phyloP scores from a whole-genome alignment of 2,888 invertebrate species.

The Sepioteuthis lessoniana region DNA sequence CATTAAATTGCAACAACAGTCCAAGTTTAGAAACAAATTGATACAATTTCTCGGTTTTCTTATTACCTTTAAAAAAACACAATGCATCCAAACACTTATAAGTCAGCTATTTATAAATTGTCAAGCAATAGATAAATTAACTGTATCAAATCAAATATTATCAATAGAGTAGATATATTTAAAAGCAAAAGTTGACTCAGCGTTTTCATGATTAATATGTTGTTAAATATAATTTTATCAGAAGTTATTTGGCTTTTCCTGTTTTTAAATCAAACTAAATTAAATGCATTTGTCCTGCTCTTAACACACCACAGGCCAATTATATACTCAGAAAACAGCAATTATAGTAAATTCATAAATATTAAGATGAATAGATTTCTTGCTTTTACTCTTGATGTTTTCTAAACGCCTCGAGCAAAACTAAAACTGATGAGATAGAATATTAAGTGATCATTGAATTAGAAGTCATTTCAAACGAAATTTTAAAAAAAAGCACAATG shows the following conservation, averaged over 20 bases:
- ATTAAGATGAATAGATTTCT: not conserved
- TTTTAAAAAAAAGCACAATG: not conserved
- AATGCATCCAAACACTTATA: too few relatives aligned
- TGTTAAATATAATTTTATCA: not conserved
- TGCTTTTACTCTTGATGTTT: not conserved
- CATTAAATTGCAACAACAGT: too few relatives aligned
- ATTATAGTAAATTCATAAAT: not conserved
- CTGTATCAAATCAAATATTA: too few relatives aligned
- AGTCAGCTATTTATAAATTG: too few relatives aligned
- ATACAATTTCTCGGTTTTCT: too few relatives aligned
- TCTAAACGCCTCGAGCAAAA: not conserved
- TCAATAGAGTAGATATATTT: too few relatives aligned
- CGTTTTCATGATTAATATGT: too few relatives aligned
- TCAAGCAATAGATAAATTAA: too few relatives aligned
- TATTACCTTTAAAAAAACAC: too few relatives aligned
- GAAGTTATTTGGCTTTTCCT: not conserved
- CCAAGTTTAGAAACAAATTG: too few relatives aligned
- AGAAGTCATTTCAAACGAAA: not conserved
- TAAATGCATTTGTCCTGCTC: too few relatives aligned
- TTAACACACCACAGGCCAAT: not conserved
- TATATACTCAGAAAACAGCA: not conserved
- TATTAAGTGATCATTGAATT: not conserved
- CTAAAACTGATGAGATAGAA: not conserved
- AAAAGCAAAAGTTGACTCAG: too few relatives aligned
- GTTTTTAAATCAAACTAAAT: not conserved